Base-by-base conservation (phyloP, 2,888 invertebrate species). In the Willowsia nigromaculata region DNA sequence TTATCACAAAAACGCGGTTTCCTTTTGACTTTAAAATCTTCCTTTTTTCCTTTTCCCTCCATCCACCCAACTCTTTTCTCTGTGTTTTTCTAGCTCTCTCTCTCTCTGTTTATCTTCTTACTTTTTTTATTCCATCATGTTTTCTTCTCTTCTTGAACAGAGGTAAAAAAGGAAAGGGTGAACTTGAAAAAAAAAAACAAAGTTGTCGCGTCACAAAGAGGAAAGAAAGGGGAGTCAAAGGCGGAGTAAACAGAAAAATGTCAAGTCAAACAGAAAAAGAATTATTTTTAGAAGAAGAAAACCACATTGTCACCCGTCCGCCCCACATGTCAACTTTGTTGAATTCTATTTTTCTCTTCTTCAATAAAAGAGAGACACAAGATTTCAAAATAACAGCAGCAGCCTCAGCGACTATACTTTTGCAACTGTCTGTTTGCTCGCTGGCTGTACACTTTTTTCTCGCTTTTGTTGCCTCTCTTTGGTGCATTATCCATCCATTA, bases 161-260 rank as follows among this genome's bases (percentile, higher is more conserved):
- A 3, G 6, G 27, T 25, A 25, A 30, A 25, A 47, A 15, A 27
- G 25, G 13, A 25, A 71, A 47, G 74, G 47, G 30, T 74, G 47
- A 74, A 74, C 74, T 74, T 47, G 74, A 74, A 74, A 47, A 74
- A 47, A 74, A 74, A 74, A n/a, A 47, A 74, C 74, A 74, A 74
- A 74, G 27, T 50, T 74, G 47, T 74, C 59, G 27, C 3, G 18
- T 59, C 9, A 43, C 25, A 47, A 43, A 50, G 15, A 47, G 1
- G 27, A 43, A 27, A 43, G 22, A 47, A 71, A 37, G 15, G 13
- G 27, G 74, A 47, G 43, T 27, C 9, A 59, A 30, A 59, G 59
- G 27, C 59, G 59, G 59, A 59, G 59, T 59, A 30, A 30, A 59
- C 59, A 37, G 37, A 65, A 37, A 65, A 33, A 37, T 37, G 33